A percentile compares a stretch with the other conserved stretches of the same genome.
Evolutionary conservation across 2,797 vertebrate species (phyloP).

Genomic region (Caiman crocodilus): DNA sequence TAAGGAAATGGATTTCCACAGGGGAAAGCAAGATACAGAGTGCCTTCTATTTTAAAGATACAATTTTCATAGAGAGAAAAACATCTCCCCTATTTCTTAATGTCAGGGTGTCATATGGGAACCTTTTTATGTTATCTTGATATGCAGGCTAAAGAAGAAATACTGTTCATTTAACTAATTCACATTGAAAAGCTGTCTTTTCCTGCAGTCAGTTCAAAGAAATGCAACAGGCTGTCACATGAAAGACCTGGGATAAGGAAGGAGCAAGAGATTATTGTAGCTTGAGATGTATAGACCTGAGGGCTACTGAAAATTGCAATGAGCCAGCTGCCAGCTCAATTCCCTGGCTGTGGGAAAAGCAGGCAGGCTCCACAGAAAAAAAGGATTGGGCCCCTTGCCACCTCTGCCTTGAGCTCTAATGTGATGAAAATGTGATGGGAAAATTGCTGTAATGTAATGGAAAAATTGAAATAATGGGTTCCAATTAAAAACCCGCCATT

Average conservation of each 20-base stretch:
- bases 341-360: too few species aligned
- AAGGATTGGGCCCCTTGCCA: too few species aligned
- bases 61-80: not conserved
- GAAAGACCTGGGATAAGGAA: conserved; percentile 5
- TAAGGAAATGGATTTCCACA: not conserved
- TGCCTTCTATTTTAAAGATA: not conserved
- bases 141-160: not conserved
- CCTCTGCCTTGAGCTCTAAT: too few species aligned
- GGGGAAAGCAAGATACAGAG: not conserved
- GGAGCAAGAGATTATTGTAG: not conserved
- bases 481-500: too few species aligned
- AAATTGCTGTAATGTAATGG: too few species aligned
- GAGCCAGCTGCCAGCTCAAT: too few species aligned
- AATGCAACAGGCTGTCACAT: conserved; percentile 25
- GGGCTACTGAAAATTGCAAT: not conserved
- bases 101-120: not conserved
- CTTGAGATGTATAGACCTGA: not conserved
- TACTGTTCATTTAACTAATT: conserved; percentile 53
- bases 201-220: conserved; percentile 37
- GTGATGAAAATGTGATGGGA: too few species aligned
- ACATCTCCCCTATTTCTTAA: not conserved
- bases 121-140: not conserved
- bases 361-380: too few species aligned
- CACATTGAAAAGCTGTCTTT: conserved; percentile 11
- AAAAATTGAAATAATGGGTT: too few species aligned